These are phyloP conservation scores for Australoheros scitulus DNA, from an alignment of 2,113 vertebrate species.

Conservation along the genomic window DNA sequence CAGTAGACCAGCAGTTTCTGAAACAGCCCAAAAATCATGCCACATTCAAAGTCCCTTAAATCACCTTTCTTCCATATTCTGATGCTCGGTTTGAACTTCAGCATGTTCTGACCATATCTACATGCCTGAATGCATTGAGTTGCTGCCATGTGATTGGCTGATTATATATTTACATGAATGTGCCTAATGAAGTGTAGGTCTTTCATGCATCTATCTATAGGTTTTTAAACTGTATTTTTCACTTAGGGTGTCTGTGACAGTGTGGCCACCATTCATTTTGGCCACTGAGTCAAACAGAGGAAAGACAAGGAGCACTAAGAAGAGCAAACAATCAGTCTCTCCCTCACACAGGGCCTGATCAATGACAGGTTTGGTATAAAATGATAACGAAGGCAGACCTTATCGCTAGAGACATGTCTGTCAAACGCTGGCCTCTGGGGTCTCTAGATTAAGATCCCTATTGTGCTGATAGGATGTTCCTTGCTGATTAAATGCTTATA, in stretches of 20 bases:
- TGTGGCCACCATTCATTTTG: neutral
- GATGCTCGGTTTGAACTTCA: neutral
- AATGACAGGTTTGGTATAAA: slow-evolving; percentile 5
- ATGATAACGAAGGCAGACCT: slow-evolving; percentile 19
- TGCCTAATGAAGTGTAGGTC: neutral
- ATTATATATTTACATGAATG: neutral
- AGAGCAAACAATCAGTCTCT: slow-evolving; percentile 10
- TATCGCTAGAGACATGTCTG: slow-evolving; percentile 20
- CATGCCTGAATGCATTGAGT: too few relatives aligned
- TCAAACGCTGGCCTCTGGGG: slow-evolving; percentile 4
- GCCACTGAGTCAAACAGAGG: slow-evolving; percentile 9
- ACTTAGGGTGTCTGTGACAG: neutral
- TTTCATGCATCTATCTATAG: neutral
- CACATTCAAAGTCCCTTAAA: neutral
- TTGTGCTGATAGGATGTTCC: slow-evolving; percentile 4
- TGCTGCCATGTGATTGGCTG: neutral
- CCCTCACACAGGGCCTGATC: slow-evolving; percentile 7
- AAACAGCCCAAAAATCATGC: too few relatives aligned
- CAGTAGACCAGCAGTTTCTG: neutral
- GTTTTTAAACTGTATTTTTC: neutral
- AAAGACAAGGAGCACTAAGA: slow-evolving; percentile 22
- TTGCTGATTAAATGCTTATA: slow-evolving; percentile 21
- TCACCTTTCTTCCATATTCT: neutral
- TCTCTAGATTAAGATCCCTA: slow-evolving; percentile 28
- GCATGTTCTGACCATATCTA: too few relatives aligned